Conservation (phyloP, 2,888 invertebrate genomes). For the Bellardia pandia region DNA sequence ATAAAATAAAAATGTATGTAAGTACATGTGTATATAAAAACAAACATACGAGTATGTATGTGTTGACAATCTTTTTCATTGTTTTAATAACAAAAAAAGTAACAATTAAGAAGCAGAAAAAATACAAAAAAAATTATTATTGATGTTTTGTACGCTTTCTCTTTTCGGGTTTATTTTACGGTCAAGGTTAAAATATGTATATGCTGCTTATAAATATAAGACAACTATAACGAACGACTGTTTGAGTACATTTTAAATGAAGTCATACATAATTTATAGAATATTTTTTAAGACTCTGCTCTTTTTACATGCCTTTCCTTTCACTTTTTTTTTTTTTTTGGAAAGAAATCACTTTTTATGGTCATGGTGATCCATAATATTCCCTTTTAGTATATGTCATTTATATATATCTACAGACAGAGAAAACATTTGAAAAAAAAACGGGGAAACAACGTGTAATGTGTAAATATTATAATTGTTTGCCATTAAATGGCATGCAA, state of each 20-base stretch:
- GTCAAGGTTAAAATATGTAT: constrained; percentile 29
- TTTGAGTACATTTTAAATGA: constrained; percentile 5
- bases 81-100: too few relatives aligned
- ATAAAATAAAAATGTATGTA: background rate
- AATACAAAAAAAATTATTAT: background rate
- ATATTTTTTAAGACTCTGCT: background rate
- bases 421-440: background rate
- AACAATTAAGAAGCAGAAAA: background rate
- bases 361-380: background rate
- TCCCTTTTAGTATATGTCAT: background rate
- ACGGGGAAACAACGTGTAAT: too few relatives aligned
- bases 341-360: constrained; percentile 16
- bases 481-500: background rate
- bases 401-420: background rate
- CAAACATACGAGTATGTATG: background rate
- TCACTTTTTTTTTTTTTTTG: background rate
- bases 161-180: constrained; percentile 6
- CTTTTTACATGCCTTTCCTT: too few relatives aligned
- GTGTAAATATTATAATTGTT: too few relatives aligned
- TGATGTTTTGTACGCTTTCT: background rate
- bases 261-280: constrained; percentile 11
- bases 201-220: background rate
- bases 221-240: background rate
- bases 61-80: background rate
- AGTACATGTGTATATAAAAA: too few relatives aligned